These are phyloP conservation scores for Drosophila fuyamai DNA, from an alignment of 1,140 invertebrate species.

Conservation along the genomic window DNA sequence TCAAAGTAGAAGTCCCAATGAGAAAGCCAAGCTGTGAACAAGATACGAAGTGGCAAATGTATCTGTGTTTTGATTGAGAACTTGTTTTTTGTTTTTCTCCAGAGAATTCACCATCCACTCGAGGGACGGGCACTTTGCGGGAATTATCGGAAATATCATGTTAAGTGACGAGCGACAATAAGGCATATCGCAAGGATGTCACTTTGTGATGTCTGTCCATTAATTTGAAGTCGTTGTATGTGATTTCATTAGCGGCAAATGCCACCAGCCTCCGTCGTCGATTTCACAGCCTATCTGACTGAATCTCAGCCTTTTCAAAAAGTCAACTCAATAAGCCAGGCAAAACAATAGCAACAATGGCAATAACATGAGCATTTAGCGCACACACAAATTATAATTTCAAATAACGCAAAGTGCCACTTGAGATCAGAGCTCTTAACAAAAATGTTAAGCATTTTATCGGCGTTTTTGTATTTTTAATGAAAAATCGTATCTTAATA, in stretches of 20 bases:
- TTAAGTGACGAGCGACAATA: conserved; percentile 48
- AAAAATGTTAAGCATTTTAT: conserved; percentile 81
- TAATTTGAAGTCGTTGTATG: conserved; percentile 62
- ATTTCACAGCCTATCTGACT: conserved; percentile 7
- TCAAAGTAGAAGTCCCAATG: conserved; percentile 39
- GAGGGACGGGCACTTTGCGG: conserved; percentile 25
- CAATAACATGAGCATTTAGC: conserved; percentile 68
- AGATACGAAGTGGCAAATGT: conserved; percentile 64
- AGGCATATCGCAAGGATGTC: conserved; percentile 77
- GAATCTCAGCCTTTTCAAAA: conserved; percentile 10
- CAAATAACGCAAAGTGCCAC: conserved; percentile 79
- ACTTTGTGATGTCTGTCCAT: conserved; percentile 59
- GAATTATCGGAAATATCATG: conserved; percentile 59
- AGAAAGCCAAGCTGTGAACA: conserved; percentile 44
- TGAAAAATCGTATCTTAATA: conserved; percentile 63
- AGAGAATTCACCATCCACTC: conserved; percentile 10
- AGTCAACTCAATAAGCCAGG: conserved; percentile 20
- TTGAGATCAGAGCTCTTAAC: conserved; percentile 70
- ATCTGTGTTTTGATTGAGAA: conserved; percentile 66
- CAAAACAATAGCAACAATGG: conserved; percentile 43
- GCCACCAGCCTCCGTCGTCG: neutral
- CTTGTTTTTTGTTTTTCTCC: conserved; percentile 60
- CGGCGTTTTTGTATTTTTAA: conserved; percentile 55
- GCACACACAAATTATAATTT: conserved; percentile 80
- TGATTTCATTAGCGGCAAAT: conserved; percentile 73